Base-by-base conservation (phyloP, 1,140 invertebrate genomes). In the Atta colombica region DNA sequence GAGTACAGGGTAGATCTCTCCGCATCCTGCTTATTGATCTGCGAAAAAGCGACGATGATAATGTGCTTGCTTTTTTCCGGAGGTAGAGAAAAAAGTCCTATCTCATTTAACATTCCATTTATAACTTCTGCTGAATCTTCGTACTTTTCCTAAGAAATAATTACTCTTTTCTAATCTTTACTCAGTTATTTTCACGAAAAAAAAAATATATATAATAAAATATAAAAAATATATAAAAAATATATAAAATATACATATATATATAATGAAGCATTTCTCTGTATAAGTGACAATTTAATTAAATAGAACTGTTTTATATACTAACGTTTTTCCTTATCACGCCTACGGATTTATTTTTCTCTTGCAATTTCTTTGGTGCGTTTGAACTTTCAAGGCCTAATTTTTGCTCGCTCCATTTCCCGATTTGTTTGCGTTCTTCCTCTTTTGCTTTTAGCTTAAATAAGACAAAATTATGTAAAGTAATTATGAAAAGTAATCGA, bases 401-500 rank as follows among this genome's bases (percentile, higher is more conserved):
- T 87, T 93, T 94, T 6, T 86, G 85, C 12, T 94, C 93, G 75
- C 85, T 92, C 87, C 84, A 91, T 69, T 93, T 94, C 5, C 86
- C 88, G 2, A 71, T 63, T 49, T 87, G 87, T 72, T 93, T 94
- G 51, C 61, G 89, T 63, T 94, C 93, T 45, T 94, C 88, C 55
- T 93, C 93, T 68, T 92, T 93, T 7, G 92, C 61, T 77, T 87
- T 94, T 14, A 87, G 58, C 94, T 94, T 39, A 63, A 90, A 85
- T 4, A 4, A 49, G 18, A 6, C 16, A 28, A 71, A 81, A 21
- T 45, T 35, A 72, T 31, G 25, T 25, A 25, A 25, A 21, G 21
- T 21, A 21, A 25, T 25, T 16, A 18, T 10, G 12, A 0, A 39
- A 39, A 28, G 2, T 2, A 25, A 14, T 0, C 0, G 8, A 49